Conservation (phyloP, 2,797 vertebrate species). For the Galaxias olidus region DNA sequence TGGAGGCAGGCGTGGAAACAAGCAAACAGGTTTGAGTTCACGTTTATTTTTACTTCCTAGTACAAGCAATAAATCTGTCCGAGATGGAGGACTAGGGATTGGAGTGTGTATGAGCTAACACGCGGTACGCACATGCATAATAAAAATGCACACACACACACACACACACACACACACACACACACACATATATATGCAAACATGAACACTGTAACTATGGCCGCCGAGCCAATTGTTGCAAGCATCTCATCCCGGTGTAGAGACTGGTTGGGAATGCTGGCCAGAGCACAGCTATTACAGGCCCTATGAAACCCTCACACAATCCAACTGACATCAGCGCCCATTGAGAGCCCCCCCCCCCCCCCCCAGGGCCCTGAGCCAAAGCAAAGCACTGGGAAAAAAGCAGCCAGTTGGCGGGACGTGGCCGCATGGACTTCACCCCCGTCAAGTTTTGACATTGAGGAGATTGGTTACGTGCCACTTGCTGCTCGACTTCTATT, state of each 20-base stretch:
- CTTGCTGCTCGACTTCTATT: conserved; percentile 18
- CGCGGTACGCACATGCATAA: not conserved
- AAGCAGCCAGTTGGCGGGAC: conserved; percentile 20
- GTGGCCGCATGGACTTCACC: conserved; percentile 14
- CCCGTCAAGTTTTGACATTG: conserved; percentile 32
- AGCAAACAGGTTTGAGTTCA: conserved; percentile 34
- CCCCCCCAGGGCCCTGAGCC: conserved; percentile 9
- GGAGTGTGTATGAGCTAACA: conserved; percentile 23
- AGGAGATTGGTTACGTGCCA: conserved; percentile 26
- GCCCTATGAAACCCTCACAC: conserved; percentile 33
- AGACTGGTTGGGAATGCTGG: conserved; percentile 9
- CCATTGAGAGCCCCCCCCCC: not conserved
- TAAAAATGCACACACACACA: not conserved
- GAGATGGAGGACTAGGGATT: conserved; percentile 21
- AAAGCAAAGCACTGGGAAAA: conserved; percentile 21
- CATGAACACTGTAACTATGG: not conserved
- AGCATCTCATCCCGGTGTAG: conserved; percentile 21
- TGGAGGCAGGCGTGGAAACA: conserved; percentile 34
- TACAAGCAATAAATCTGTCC: conserved; percentile 62
- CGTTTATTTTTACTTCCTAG: conserved; percentile 51
- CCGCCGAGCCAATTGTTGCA: conserved; percentile 8
- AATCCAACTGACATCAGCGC: conserved; percentile 26
- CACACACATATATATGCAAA: not conserved
- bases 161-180: conserved; percentile 7
- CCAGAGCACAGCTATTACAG: conserved; percentile 20